Conservation (phyloP, 2,888 invertebrate species). For the Cerceris rybyensis region DNA sequence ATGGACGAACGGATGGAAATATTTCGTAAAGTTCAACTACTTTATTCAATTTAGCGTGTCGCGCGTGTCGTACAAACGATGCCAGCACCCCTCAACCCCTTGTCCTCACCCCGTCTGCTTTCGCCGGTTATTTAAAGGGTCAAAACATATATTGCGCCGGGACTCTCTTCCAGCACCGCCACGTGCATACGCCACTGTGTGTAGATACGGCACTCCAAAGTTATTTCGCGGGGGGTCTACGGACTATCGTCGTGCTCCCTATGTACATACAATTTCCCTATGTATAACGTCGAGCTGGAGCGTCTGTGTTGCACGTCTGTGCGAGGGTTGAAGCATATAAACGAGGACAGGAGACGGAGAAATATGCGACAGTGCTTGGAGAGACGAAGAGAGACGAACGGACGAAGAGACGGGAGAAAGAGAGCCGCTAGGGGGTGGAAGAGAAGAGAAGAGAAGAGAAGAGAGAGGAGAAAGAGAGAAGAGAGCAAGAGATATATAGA, state of each 20-base stretch:
- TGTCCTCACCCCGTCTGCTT: slow-evolving; percentile 11
- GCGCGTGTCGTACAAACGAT: not conserved
- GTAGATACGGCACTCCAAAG: slow-evolving; percentile 52
- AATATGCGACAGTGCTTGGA: slow-evolving; percentile 51
- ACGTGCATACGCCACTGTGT: slow-evolving; percentile 47
- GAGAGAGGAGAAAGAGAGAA: slow-evolving; percentile 2
- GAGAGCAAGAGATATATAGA: slow-evolving; percentile 21
- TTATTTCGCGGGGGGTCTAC: slow-evolving; percentile 49
- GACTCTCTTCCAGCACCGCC: slow-evolving; percentile 31
- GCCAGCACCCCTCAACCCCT: too few relatives aligned
- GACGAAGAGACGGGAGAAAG: slow-evolving; percentile 8
- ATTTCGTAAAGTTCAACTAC: slow-evolving; percentile 6
- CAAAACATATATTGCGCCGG: slow-evolving; percentile 32
- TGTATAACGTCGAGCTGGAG: slow-evolving; percentile 33
- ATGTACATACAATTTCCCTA: slow-evolving; percentile 60
- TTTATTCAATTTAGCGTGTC: slow-evolving; percentile 39
- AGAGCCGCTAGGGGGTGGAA: not conserved
- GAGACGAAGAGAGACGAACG: slow-evolving; percentile 9
- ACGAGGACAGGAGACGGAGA: slow-evolving; percentile 47
- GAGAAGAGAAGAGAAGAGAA: slow-evolving; percentile 21
- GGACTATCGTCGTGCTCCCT: slow-evolving; percentile 38
- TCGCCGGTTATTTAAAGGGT: slow-evolving; percentile 62
- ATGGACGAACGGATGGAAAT: not conserved
- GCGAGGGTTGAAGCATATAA: slow-evolving; percentile 42
- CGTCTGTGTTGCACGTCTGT: slow-evolving; percentile 24